Evolutionary conservation across 2,113 vertebrate species (phyloP).

Genomic region (Podarcis cretensis): DNA sequence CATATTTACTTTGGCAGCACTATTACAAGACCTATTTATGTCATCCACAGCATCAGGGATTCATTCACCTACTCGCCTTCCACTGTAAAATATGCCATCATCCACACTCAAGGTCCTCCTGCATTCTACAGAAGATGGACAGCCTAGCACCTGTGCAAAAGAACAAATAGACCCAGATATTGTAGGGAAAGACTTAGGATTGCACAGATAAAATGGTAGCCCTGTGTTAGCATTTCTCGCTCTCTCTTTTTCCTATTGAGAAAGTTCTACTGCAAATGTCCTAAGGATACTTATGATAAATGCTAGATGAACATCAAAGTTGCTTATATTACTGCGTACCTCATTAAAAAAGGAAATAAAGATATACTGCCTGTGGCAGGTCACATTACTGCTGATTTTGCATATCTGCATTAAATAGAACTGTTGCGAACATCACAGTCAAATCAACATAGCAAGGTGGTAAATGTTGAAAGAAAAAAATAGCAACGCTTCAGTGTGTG

Average conservation of each 20-base stretch:
- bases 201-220: background rate
- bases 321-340: conserved; percentile 45
- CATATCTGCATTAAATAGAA: conserved; percentile 36
- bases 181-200: too few species aligned
- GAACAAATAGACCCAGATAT: too few species aligned
- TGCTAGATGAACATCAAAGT: conserved; percentile 16
- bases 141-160: too few species aligned
- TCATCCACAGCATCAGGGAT: background rate
- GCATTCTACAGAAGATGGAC: too few species aligned
- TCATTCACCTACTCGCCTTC: background rate
- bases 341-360: conserved; percentile 55
- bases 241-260: background rate
- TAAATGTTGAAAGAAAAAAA: background rate
- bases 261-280: conserved; percentile 26
- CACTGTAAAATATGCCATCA: too few species aligned
- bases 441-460: conserved; percentile 15
- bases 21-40: too few species aligned
- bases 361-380: conserved; percentile 46
- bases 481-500: background rate
- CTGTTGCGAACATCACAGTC: conserved; percentile 23
- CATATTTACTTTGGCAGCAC: too few species aligned
- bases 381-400: conserved; percentile 48
- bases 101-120: too few species aligned
- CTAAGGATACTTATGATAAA: conserved; percentile 45
- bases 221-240: background rate